Conservation (phyloP, 2,797 vertebrate species). For the Myiotriccus ornatus region DNA sequence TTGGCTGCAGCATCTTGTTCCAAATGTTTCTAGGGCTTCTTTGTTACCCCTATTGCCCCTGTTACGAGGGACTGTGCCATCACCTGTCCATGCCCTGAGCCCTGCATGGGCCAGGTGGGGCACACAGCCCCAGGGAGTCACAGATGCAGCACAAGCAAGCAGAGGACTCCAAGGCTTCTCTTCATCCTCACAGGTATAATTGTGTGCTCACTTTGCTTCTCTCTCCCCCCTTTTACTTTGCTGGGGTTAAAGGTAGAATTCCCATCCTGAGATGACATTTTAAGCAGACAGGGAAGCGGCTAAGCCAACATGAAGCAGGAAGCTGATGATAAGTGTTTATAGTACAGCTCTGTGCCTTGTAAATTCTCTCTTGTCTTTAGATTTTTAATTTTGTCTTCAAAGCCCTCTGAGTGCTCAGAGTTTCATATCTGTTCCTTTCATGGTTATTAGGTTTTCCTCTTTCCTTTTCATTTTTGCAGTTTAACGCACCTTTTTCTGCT, state of each 20-base stretch:
- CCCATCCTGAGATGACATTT: background rate
- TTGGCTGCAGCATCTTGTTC: rapidly evolving
- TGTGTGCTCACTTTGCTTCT: background rate
- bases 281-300: background rate
- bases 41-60: rapidly evolving
- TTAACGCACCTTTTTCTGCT: background rate
- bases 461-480: background rate
- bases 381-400: background rate
- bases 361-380: background rate
- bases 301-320: background rate
- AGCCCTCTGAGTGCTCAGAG: background rate
- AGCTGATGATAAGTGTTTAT: background rate
- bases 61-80: background rate
- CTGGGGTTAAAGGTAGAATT: background rate
- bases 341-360: background rate
- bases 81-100: background rate
- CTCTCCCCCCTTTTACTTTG: background rate
- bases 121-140: background rate
- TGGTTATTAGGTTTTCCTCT: background rate
- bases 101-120: rapidly evolving
- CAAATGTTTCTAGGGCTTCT: background rate
- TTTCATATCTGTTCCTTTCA: background rate
- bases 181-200: background rate
- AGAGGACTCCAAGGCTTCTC: background rate
- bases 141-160: rapidly evolving